Evolutionary conservation across 2,797 vertebrate species (phyloP).

Genomic region (Parotocinclus haroldoi): DNA sequence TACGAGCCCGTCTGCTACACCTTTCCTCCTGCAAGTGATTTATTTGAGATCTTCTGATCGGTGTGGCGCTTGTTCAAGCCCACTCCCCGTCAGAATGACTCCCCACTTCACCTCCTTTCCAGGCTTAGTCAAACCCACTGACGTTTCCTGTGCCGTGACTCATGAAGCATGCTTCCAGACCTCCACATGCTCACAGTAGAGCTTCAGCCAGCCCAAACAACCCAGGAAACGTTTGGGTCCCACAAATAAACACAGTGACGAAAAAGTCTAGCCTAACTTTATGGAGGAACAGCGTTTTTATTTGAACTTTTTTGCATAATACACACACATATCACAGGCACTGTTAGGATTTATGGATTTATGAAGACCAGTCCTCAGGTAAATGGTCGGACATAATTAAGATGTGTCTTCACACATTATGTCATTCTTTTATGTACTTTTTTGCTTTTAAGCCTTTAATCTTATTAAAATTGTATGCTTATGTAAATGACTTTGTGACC

Average conservation of each 20-base stretch:
- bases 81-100: constrained; percentile 31
- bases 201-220: constrained; percentile 17
- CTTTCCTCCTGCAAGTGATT: constrained; percentile 35
- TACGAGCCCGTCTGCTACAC: constrained; percentile 32
- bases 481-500: too few relatives aligned
- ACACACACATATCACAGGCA: constrained; percentile 17
- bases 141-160: constrained; percentile 35
- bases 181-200: constrained; percentile 25
- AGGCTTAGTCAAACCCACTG: constrained; percentile 36
- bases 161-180: constrained; percentile 31
- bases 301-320: neutral
- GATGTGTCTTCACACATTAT: constrained; percentile 44
- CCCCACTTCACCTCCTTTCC: constrained; percentile 25
- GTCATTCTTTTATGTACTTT: too few relatives aligned
- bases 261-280: constrained; percentile 16
- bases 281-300: neutral
- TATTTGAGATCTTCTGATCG: constrained; percentile 44
- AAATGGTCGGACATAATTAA: constrained; percentile 37
- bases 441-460: too few relatives aligned
- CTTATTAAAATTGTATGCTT: too few relatives aligned
- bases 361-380: too few relatives aligned
- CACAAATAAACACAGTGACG: constrained; percentile 2
- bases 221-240: constrained; percentile 10
- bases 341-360: neutral
- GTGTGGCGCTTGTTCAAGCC: constrained; percentile 27